Evolutionary conservation across 2,113 vertebrate genomes (phyloP), one percentile per base, ranked within the genome.

Genomic region (Callaeas wilsoni): DNA sequence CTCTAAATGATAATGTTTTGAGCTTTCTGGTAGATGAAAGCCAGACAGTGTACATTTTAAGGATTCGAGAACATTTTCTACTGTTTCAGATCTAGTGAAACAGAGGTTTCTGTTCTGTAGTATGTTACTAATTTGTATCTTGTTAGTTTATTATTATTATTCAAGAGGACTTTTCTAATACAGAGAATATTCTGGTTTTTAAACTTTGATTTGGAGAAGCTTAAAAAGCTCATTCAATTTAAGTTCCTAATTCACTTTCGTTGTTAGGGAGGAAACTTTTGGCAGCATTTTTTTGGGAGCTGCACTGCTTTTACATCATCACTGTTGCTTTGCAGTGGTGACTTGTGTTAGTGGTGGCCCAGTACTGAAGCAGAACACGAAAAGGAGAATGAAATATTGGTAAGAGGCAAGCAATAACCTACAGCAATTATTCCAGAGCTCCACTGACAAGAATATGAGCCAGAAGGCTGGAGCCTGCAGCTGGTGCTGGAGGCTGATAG

Each of bases 31-130:
- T 39, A 16, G n/a, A 27, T 69, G 32, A 33, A 77, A 92, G 21
- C 0, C 13, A 55, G 6, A 41, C 13, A 0, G 0, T 90, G 32
- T 53, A 41, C 13, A n/a, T 57, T 85, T 77, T 47, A 81, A 69
- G 8, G 46, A 57, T 82, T 69, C 10, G 14, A 37, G 52, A 57
- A 41, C 10, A 3, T 41, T 63, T 60, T 57, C 88, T 62, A 27
- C 11, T n/a, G 3, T 89, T 69, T 77, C 23, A 49, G 46, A 74
- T 44, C 9, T 23, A n/a, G 47, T 59, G 14, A 82, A 82, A 60
- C 13, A 39, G 10, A 16, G 20, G 3, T 57, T 82, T 67, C 16
- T 25, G 26, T 73, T 74, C 41, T 65, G 29, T 42, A 64, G 29
- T 52, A 41, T 59, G 16, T 55, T 81, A 35, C 30, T 68, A 37